These are phyloP conservation scores for Mesorhabditis spiculigera DNA, from an alignment of 2,888 invertebrate genomes.

Conservation along the genomic window DNA sequence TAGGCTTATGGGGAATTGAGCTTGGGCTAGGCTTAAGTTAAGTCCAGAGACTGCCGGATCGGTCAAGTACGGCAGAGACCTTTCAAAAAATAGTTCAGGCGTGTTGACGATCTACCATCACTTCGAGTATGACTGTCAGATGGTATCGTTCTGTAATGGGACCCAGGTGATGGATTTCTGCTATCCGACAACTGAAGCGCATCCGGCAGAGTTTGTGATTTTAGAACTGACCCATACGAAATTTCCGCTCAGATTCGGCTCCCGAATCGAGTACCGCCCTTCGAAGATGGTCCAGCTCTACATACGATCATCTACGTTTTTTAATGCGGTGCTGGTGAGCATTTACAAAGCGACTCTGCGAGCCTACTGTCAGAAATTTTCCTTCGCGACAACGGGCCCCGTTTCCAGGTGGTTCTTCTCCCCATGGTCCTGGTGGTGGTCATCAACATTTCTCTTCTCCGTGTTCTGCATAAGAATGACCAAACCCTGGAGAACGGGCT, in stretches of 20 bases:
- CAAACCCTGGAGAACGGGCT: slow-evolving; percentile 17
- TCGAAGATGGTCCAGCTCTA: slow-evolving; percentile 31
- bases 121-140: slow-evolving; percentile 55
- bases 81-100: slow-evolving; percentile 17
- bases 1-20: too few relatives aligned
- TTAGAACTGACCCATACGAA: not conserved
- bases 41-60: not conserved
- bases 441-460: slow-evolving; percentile 47
- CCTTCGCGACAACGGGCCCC: not conserved
- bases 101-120: slow-evolving; percentile 51
- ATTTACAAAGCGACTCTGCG: not conserved
- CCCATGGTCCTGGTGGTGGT: slow-evolving; percentile 50
- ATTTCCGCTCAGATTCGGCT: not conserved
- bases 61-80: too few relatives aligned
- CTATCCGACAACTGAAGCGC: slow-evolving; percentile 43
- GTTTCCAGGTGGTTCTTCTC: slow-evolving; percentile 44
- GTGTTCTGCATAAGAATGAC: slow-evolving; percentile 29
- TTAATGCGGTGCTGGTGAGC: slow-evolving; percentile 35
- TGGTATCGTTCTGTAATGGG: slow-evolving; percentile 50
- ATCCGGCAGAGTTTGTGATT: slow-evolving; percentile 21
- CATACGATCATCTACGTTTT: slow-evolving; percentile 34
- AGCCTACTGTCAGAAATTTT: not conserved
- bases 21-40: too few relatives aligned
- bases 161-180: slow-evolving; percentile 50
- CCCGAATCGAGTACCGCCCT: slow-evolving; percentile 16